Evolutionary conservation across 2,888 invertebrate genomes (phyloP).

Genomic region (Idaea aversata): DNA sequence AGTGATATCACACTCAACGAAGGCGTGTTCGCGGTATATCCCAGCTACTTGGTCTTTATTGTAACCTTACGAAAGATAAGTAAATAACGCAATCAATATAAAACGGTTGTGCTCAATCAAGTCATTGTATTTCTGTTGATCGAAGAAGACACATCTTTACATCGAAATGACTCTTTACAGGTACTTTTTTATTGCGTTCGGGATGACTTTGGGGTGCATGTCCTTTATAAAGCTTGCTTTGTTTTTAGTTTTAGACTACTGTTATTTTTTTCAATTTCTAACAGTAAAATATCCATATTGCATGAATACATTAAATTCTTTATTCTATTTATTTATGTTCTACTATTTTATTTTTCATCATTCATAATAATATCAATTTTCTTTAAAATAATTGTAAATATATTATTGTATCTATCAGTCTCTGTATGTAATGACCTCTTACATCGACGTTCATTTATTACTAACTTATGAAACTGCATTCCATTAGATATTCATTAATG

Average conservation of each 20-base stretch:
- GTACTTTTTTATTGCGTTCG: slow-evolving; percentile 37
- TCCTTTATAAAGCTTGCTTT: background rate
- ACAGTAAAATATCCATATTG: too few relatives aligned
- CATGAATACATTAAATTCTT: background rate
- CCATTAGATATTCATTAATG: background rate
- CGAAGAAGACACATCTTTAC: slow-evolving; percentile 38
- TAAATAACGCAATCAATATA: slow-evolving; percentile 35
- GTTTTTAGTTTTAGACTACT: background rate
- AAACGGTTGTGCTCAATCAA: slow-evolving; percentile 34
- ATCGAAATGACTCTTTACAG: slow-evolving; percentile 68
- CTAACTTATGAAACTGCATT: background rate
- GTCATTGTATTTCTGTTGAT: slow-evolving; percentile 41
- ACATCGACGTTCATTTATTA: background rate
- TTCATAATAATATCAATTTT: too few relatives aligned
- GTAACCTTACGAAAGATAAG: slow-evolving; percentile 50
- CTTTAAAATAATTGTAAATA: too few relatives aligned
- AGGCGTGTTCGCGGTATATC: slow-evolving; percentile 66
- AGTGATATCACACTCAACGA: slow-evolving; percentile 66
- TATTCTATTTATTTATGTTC: background rate
- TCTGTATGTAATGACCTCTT: background rate
- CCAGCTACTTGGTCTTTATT: slow-evolving; percentile 42
- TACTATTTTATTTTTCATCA: background rate
- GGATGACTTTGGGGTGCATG: background rate
- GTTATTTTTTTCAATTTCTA: too few relatives aligned
- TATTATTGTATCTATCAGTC: background rate